Percentiles rank a stretch among this genome's conserved stretches.
Evolutionary conservation across 2,888 invertebrate species (phyloP).

Genomic region (Morpho helenor): DNA sequence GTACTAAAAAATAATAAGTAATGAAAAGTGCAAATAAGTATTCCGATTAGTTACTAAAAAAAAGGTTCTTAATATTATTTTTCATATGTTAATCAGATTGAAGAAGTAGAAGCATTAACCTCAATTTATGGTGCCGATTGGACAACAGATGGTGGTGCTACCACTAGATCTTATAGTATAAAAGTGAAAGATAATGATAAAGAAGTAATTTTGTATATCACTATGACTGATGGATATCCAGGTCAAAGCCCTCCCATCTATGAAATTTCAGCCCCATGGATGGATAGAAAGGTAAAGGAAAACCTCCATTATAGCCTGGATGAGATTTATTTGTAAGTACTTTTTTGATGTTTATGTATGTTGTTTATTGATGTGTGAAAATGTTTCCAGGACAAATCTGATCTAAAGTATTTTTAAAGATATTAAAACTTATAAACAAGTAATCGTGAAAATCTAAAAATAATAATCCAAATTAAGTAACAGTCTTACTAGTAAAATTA

Average conservation of each 20-base stretch:
- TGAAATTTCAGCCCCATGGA: constrained; percentile 85
- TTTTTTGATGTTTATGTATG: background rate
- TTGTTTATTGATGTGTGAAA: too few relatives aligned
- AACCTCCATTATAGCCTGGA: constrained; percentile 77
- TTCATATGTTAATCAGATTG: constrained; percentile 53
- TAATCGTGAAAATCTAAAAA: too few relatives aligned
- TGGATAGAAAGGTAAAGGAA: constrained; percentile 79
- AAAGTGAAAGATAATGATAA: constrained; percentile 67
- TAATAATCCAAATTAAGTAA: too few relatives aligned
- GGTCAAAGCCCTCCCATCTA: constrained; percentile 81
- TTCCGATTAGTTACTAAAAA: too few relatives aligned
- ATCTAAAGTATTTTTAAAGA: too few relatives aligned
- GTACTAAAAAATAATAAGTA: too few relatives aligned
- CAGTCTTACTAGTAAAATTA: too few relatives aligned
- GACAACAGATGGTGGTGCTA: constrained; percentile 77
- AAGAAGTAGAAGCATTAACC: constrained; percentile 85
- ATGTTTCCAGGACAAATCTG: too few relatives aligned
- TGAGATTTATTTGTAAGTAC: constrained; percentile 83
- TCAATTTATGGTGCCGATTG: constrained; percentile 87
- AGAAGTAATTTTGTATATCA: constrained; percentile 80
- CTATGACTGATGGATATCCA: constrained; percentile 83
- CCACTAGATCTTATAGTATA: constrained; percentile 79
- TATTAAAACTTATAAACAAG: too few relatives aligned
- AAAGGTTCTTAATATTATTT: too few relatives aligned
- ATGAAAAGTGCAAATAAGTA: too few relatives aligned